These are phyloP conservation scores for Bujurquina vittata DNA, from an alignment of 2,113 vertebrate genomes.

Conservation along the genomic window DNA sequence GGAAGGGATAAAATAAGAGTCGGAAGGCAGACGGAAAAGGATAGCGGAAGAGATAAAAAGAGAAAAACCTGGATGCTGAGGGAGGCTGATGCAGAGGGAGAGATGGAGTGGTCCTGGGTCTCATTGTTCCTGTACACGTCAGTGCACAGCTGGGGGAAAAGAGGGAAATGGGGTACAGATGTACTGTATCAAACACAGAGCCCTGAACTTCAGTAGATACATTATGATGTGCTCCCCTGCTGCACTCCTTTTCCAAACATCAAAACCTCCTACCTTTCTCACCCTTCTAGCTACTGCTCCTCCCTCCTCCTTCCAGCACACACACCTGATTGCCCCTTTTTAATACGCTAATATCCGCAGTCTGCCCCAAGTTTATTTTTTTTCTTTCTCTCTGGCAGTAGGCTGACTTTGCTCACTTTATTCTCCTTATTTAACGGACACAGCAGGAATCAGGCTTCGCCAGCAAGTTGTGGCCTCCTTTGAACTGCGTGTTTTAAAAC, in stretches of 20 bases:
- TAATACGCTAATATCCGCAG: conserved; percentile 51
- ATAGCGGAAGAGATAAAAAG: conserved; percentile 29
- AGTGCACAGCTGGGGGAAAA: conserved; percentile 73
- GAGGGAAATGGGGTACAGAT: conserved; percentile 77
- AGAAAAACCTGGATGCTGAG: conserved; percentile 41
- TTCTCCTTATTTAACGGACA: conserved; percentile 57
- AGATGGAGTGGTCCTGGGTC: conserved; percentile 52
- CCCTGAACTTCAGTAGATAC: conserved; percentile 77
- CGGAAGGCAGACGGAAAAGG: conserved; percentile 12
- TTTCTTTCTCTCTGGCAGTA: conserved; percentile 15
- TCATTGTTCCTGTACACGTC: conserved; percentile 76
- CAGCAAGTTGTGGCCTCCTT: conserved; percentile 58
- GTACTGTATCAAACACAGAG: conserved; percentile 74
- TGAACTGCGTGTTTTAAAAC: conserved; percentile 69
- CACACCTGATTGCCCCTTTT: conserved; percentile 42
- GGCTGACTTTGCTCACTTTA: conserved; percentile 49
- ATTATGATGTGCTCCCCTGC: conserved; percentile 70
- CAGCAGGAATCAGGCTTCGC: conserved; percentile 64
- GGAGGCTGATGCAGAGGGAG: conserved; percentile 49
- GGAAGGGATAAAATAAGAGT: not conserved
- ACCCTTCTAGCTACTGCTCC: conserved; percentile 64
- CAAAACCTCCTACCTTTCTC: conserved; percentile 72
- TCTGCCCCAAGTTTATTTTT: conserved; percentile 24
- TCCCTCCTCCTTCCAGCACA: not conserved
- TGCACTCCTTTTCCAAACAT: conserved; percentile 60